Base-by-base conservation (phyloP, 2,888 invertebrate species). In the Meliscaeva auricollis region DNA sequence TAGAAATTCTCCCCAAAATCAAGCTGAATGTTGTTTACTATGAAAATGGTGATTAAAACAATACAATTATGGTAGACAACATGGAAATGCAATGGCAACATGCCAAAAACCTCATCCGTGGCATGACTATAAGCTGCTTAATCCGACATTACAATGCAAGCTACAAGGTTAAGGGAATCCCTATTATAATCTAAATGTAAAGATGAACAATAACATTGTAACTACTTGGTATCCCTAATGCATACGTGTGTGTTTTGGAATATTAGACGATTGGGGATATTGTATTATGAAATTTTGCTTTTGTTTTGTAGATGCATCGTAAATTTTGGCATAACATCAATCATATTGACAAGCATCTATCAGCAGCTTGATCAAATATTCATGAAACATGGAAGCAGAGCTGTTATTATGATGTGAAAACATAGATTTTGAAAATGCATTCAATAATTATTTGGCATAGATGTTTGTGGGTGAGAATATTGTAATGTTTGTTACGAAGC, bases 61-160 rank as follows among this genome's bases (percentile, higher is more conserved):
- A 70, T 38, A 79, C 58, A 79, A 70, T 84, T 70, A 79, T 58
- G 70, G 70, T 60, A 70, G 64, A 74, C 41, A 66, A 46, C 82
- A 76, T 22, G 60, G 26, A 41, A 78, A 56, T 78, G 48, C 46
- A 64, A n/a, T 69, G 46, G 48, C 41, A 38, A 26, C 15, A 68
- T 46, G 48, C 15, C 58, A 38, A 20, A n/a, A 38, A 22, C 0
- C 26, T 44, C 15, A 26, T 62, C 9, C 26, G 11, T 44, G 62
- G n/a, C 9, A 58, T 13, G 20, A 38, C 30, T 38, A 38, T 9
- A 60, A 41, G 15, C 3, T 17, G 41, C 52, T 44, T 15, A 11
- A 26, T 15, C 4, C 5, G 15, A 15, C 44, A 22, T 9, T 15
- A 26, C 17, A 44, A 30, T 44, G 11, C 30, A 44, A 9, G 41